Conservation (phyloP, 2,888 invertebrate genomes). For the Protonemura montana region DNA sequence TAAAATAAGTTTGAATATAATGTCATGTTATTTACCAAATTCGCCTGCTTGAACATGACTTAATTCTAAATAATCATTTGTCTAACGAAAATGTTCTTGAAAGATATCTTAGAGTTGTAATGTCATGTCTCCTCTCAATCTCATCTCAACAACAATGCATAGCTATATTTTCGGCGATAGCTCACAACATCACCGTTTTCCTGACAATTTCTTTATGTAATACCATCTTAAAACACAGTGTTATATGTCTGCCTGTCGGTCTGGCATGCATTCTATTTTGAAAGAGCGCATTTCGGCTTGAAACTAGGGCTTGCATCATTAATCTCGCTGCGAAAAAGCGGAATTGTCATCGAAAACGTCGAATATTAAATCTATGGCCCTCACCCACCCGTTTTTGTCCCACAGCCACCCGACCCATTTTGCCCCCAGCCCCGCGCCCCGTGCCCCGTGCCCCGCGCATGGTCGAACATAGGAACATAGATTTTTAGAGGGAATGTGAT, state of each 20-base stretch:
- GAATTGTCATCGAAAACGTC: slow-evolving; percentile 49
- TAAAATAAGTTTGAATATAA: too few relatives aligned
- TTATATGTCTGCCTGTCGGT: slow-evolving; percentile 18
- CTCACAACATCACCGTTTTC: slow-evolving; percentile 15
- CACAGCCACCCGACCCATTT: neutral
- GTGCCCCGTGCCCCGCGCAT: neutral
- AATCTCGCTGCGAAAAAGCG: slow-evolving; percentile 33
- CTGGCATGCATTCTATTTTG: neutral
- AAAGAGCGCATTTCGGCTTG: slow-evolving; percentile 13
- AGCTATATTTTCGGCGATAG: too few relatives aligned
- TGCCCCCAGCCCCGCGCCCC: slow-evolving; percentile 17
- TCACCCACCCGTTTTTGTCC: slow-evolving; percentile 27
- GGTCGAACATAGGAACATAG: neutral
- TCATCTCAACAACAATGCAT: too few relatives aligned
- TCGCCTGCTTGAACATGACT: too few relatives aligned
- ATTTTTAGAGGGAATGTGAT: too few relatives aligned
- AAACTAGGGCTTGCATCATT: slow-evolving; percentile 8
- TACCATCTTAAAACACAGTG: slow-evolving; percentile 20
- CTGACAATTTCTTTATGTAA: neutral
- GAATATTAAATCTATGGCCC: slow-evolving; percentile 49
- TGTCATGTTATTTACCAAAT: too few relatives aligned
- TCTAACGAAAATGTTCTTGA: too few relatives aligned
- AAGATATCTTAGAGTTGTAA: too few relatives aligned
- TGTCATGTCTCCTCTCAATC: too few relatives aligned
- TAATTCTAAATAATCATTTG: too few relatives aligned